Conservation (phyloP, 2,888 invertebrate genomes). For the Lathronympha strigana region DNA sequence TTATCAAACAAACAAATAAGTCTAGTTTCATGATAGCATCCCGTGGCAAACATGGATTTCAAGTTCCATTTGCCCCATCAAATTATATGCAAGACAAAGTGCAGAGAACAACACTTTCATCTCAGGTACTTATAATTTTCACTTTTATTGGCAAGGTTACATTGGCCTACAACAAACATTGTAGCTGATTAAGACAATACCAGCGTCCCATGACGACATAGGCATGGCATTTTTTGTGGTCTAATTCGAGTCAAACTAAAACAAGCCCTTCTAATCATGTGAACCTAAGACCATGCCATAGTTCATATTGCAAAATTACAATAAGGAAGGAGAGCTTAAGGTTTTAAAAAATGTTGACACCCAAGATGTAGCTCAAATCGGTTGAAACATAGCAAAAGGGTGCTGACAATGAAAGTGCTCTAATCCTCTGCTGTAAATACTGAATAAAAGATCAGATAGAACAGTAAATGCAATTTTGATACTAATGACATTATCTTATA, state of each 20-base stretch:
- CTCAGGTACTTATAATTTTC: constrained; percentile 8
- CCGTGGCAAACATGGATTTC: constrained; percentile 8
- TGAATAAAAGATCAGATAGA: constrained; percentile 19
- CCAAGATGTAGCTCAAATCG: no score
- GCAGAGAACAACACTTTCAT: background rate
- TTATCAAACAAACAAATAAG: constrained; percentile 31
- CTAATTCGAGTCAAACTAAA: no score
- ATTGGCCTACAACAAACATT: background rate
- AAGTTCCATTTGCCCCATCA: constrained; percentile 3
- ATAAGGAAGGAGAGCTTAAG: no score
- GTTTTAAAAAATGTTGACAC: no score
- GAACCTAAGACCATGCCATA: no score
- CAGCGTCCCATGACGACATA: background rate
- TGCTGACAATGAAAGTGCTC: constrained; percentile 8
- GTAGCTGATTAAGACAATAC: background rate
- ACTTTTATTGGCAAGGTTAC: constrained; percentile 10
- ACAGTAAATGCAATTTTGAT: constrained; percentile 40
- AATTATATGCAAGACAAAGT: constrained; percentile 14
- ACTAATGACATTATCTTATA: constrained; percentile 30
- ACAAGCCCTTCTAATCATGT: no score
- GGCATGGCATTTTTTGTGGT: no score
- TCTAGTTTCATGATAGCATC: constrained; percentile 29
- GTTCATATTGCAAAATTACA: no score
- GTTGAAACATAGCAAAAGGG: no score
- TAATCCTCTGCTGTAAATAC: constrained; percentile 4